Evolutionary conservation across 64 coral and sea anemone genomes (phyloP).

Genomic region (Trachythela sp.): DNA sequence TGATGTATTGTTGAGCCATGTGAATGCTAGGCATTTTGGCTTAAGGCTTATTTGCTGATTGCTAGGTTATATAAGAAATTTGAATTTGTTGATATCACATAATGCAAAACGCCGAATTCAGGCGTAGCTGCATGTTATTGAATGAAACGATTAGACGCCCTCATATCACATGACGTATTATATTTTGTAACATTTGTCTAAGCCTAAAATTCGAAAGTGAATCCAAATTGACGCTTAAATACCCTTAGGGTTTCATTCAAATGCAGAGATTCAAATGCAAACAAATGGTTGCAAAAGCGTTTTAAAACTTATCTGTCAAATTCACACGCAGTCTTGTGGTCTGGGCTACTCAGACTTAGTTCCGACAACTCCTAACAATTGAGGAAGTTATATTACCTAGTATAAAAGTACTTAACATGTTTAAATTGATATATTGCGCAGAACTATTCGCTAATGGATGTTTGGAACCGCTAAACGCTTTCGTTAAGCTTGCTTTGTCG

Average conservation of each 20-base stretch:
- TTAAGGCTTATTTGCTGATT: neutral
- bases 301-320: too few species aligned
- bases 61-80: neutral
- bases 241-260: too few species aligned
- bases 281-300: too few species aligned
- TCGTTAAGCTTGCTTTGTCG: neutral
- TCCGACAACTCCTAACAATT: neutral
- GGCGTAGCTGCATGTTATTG: neutral
- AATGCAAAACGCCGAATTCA: neutral
- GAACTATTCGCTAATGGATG: neutral
- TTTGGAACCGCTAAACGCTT: neutral
- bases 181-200: neutral
- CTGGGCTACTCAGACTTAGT: neutral
- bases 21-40: neutral
- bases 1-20: neutral
- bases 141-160: neutral
- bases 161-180: neutral
- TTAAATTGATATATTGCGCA: neutral
- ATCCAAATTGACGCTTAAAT: too few species aligned
- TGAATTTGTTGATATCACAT: neutral
- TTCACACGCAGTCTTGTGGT: too few species aligned
- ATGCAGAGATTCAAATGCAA: too few species aligned
- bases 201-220: too few species aligned
- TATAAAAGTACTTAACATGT: neutral
- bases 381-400: neutral